phyloP scores from a whole-genome alignment of 1,140 invertebrate species.

The Pogonomyrmex barbatus region DNA sequence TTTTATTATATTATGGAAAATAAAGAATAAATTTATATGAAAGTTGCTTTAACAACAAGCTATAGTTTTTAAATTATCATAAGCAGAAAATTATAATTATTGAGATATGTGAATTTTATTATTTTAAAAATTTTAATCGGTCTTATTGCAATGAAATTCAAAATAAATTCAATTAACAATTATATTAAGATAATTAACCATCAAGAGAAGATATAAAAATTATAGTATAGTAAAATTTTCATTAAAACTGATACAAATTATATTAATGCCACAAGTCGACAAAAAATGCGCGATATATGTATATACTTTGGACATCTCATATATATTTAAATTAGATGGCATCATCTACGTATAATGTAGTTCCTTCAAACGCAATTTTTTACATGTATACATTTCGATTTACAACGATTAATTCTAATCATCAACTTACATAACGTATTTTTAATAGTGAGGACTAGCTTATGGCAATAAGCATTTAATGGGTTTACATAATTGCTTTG shows the following conservation, averaged over 20 bases:
- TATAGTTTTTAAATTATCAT: background rate
- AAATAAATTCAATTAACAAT: background rate
- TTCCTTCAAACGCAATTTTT: conserved; percentile 32
- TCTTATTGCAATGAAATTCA: background rate
- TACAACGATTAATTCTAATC: conserved; percentile 11
- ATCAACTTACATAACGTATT: conserved; percentile 15
- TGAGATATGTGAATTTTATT: background rate
- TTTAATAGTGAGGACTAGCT: background rate
- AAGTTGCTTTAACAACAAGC: background rate
- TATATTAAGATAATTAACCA: background rate
- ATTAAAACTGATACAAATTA: background rate
- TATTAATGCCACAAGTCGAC: background rate
- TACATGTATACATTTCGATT: conserved; percentile 42
- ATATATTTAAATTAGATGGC: conserved; percentile 41
- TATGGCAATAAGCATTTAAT: conserved; percentile 29
- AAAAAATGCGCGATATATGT: conserved; percentile 13
- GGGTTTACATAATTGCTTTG: background rate
- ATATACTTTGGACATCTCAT: background rate
- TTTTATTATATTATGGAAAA: background rate
- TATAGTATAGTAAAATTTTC: background rate
- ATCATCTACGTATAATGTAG: conserved; percentile 1
- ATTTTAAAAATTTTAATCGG: background rate
- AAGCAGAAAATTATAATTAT: background rate
- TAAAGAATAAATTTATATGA: background rate
- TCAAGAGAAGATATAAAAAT: background rate